These are phyloP conservation scores for Crypturellus tataupa DNA, from an alignment of 2,797 vertebrate species.

Conservation along the genomic window DNA sequence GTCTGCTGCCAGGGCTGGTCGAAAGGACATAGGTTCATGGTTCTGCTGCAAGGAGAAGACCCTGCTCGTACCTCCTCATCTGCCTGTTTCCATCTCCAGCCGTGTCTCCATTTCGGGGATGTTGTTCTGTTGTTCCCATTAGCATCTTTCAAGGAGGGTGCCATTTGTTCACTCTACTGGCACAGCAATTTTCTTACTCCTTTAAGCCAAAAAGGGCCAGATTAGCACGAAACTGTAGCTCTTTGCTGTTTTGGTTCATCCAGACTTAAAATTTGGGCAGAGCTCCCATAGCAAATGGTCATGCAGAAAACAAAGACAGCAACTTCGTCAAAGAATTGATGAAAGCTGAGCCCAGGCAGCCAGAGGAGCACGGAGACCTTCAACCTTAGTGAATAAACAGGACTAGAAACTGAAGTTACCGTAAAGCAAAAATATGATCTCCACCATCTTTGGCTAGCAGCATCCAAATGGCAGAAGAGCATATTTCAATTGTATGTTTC, in stretches of 20 bases:
- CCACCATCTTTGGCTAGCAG: background rate
- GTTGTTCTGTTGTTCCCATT: background rate
- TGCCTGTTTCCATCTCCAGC: background rate
- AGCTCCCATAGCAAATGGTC: fast-evolving
- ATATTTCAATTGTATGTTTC: fast-evolving
- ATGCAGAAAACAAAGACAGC: background rate
- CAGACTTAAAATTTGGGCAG: background rate
- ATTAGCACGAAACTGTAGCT: too few species aligned
- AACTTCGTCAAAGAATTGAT: background rate
- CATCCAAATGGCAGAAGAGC: background rate
- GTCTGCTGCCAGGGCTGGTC: background rate
- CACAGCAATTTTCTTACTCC: background rate
- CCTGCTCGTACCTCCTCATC: background rate
- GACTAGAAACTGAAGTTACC: background rate
- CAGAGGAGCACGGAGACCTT: fast-evolving
- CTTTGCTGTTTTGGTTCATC: background rate
- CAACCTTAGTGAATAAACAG: background rate
- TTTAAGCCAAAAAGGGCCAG: background rate
- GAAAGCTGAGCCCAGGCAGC: background rate
- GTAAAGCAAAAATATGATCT: background rate
- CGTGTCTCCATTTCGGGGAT: background rate
- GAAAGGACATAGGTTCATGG: background rate
- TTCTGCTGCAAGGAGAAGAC: background rate
- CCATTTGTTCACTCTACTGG: background rate
- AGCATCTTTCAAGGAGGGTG: background rate